Conservation (phyloP, 2,113 vertebrate genomes). For the Centropus unirufus region DNA sequence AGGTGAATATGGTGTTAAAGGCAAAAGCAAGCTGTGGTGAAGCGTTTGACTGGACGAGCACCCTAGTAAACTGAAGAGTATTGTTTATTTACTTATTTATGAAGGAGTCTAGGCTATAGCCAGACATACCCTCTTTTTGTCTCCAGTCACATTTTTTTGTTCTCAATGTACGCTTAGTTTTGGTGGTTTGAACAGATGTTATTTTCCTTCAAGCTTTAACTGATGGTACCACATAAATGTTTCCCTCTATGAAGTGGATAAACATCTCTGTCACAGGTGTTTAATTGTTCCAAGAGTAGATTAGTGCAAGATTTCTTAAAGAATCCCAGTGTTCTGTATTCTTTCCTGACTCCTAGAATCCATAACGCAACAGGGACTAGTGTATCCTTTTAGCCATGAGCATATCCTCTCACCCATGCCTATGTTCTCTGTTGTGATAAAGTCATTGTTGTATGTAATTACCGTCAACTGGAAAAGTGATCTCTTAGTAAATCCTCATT, state of each 20-base stretch:
- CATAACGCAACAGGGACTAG: slow-evolving; percentile 17
- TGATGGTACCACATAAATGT: slow-evolving; percentile 53
- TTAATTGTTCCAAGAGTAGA: slow-evolving; percentile 53
- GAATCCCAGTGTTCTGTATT: slow-evolving; percentile 63
- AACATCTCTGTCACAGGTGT: slow-evolving; percentile 46
- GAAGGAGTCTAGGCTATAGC: slow-evolving; percentile 58
- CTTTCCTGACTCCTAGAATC: slow-evolving; percentile 61
- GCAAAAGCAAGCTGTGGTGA: not conserved
- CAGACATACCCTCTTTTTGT: slow-evolving; percentile 30
- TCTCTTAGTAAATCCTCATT: slow-evolving; percentile 1
- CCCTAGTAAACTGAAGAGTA: slow-evolving; percentile 40
- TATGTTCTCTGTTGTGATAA: not conserved
- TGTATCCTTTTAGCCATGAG: slow-evolving; percentile 4
- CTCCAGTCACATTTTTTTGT: not conserved
- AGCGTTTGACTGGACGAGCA: slow-evolving; percentile 1
- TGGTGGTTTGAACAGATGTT: slow-evolving; percentile 46
- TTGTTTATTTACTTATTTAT: slow-evolving; percentile 68
- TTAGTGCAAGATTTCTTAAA: slow-evolving; percentile 57
- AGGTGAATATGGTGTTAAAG: not conserved
- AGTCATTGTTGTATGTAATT: slow-evolving; percentile 1
- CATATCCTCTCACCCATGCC: slow-evolving; percentile 11
- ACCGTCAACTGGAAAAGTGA: slow-evolving; percentile 44
- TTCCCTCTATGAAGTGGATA: slow-evolving; percentile 50
- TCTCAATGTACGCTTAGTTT: slow-evolving; percentile 28
- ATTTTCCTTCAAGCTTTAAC: slow-evolving; percentile 47